Base-by-base conservation (phyloP, 2,797 vertebrate species). In the Darevskia nairensis region DNA sequence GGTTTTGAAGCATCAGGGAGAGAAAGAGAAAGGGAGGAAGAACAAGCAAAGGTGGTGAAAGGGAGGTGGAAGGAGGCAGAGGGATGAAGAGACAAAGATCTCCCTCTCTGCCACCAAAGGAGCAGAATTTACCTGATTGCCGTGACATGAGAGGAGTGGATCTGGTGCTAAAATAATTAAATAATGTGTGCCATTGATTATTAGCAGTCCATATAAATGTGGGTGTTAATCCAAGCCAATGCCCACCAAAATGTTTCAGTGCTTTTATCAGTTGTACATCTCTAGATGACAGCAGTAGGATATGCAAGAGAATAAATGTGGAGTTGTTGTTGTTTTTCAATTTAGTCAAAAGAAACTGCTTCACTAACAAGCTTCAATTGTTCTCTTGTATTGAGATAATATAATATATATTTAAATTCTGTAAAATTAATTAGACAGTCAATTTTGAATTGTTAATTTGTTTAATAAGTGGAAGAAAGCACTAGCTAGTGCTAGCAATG, bases 371-470 rank as follows among this genome's bases (percentile, higher is more conserved):
- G 76, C 27, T 74, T 88, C 68, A 83, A 77, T 79, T 72, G 27
- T 84, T 72, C 76, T 44, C 25, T n/a, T 79, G 46, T 41, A 1
- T 44, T 79, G 66, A 84, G 82, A 80, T 41, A 78, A 88, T 71
- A 74, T 72, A 84, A 88, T 71, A 74, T 72, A 80, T 89, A 89
- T 89, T 85, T 89, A 75, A 85, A 50, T 75, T 74, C 21, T 74
- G 25, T 50, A 80, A 74, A 84, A 84, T 68, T 83, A 82, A 77
- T 83, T 77, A 88, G 32, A 39, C 44, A 74, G 64, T 71, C 32
- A 86, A 7, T 55, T 86, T 86, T 80, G 44, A 76, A 81, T 10
- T 74, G 17, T 64, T 74, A 72, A 72, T 72, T 72, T 72, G 23
- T 35, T 74, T 50, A 50, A 61, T 72, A 77, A 77, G 72, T 23